phyloP scores from a whole-genome alignment of 2,797 vertebrate genomes.

The Muscicapa striata region DNA sequence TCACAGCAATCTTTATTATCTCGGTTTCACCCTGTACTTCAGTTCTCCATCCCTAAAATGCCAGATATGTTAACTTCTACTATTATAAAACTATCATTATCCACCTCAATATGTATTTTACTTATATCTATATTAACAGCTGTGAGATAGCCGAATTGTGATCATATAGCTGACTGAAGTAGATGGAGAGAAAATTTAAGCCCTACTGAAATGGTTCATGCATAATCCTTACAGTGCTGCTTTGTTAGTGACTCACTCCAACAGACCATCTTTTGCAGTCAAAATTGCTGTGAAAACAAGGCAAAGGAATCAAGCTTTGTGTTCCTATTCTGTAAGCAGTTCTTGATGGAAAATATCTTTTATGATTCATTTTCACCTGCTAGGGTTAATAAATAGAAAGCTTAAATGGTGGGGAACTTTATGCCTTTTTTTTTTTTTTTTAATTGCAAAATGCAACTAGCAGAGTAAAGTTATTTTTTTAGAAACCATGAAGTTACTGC shows the following conservation, averaged over 20 bases:
- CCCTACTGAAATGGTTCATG: background rate
- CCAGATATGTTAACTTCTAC: background rate
- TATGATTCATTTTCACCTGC: background rate
- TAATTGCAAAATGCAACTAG: background rate
- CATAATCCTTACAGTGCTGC: background rate
- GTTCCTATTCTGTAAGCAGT: background rate
- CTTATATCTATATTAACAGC: background rate
- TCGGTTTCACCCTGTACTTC: background rate
- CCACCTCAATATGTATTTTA: background rate
- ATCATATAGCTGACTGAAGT: background rate
- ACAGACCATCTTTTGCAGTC: background rate
- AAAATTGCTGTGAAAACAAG: background rate
- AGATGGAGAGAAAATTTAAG: background rate
- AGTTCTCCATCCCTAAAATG: background rate
- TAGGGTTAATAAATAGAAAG: background rate
- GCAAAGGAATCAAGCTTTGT: background rate
- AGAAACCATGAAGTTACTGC: background rate
- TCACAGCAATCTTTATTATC: background rate
- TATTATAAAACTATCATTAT: background rate
- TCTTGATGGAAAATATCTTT: background rate
- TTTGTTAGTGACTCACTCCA: background rate
- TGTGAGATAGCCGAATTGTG: background rate
- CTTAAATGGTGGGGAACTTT: background rate
- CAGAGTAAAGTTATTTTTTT: background rate
- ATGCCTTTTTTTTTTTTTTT: background rate